phyloP scores from a whole-genome alignment of 2,113 vertebrate genomes.

The Sardina pilchardus region DNA sequence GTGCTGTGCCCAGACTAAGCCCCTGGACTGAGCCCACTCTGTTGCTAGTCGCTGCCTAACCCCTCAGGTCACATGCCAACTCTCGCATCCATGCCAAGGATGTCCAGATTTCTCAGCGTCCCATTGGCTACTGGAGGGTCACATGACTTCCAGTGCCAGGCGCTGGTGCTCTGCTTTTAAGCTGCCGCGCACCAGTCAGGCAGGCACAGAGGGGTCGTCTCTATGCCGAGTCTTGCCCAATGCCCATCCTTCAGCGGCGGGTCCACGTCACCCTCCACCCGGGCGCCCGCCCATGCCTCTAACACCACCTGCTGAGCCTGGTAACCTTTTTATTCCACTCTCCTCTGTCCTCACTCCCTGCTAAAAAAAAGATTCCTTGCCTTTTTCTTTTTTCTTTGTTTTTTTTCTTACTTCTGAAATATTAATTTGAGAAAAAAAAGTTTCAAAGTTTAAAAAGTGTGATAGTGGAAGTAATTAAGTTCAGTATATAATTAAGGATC shows the following conservation, averaged over 20 bases:
- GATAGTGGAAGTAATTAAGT: slow-evolving; percentile 2
- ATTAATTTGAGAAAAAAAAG: neutral
- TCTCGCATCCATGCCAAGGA: neutral
- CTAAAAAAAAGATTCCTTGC: too few species aligned
- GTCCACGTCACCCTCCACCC: slow-evolving; percentile 53
- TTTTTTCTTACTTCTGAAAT: neutral
- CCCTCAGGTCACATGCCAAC: neutral
- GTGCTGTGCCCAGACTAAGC: neutral
- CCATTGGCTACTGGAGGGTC: slow-evolving; percentile 36
- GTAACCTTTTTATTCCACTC: slow-evolving; percentile 55
- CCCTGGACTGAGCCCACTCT: neutral
- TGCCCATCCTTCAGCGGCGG: slow-evolving; percentile 57
- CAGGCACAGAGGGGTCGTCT: slow-evolving; percentile 52
- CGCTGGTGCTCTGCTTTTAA: slow-evolving; percentile 58
- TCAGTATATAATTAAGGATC: neutral
- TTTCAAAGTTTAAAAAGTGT: too few species aligned
- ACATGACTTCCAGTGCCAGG: slow-evolving; percentile 62
- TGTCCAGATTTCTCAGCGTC: neutral
- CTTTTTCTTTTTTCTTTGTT: neutral
- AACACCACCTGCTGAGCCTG: slow-evolving; percentile 72
- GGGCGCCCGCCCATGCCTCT: slow-evolving; percentile 71
- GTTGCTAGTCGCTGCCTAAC: neutral
- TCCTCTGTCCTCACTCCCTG: neutral
- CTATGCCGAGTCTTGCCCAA: slow-evolving; percentile 57
- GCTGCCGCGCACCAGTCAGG: slow-evolving; percentile 43